Evolutionary conservation across 2,113 vertebrate genomes (phyloP).

Genomic region (Muscicapa adusta): DNA sequence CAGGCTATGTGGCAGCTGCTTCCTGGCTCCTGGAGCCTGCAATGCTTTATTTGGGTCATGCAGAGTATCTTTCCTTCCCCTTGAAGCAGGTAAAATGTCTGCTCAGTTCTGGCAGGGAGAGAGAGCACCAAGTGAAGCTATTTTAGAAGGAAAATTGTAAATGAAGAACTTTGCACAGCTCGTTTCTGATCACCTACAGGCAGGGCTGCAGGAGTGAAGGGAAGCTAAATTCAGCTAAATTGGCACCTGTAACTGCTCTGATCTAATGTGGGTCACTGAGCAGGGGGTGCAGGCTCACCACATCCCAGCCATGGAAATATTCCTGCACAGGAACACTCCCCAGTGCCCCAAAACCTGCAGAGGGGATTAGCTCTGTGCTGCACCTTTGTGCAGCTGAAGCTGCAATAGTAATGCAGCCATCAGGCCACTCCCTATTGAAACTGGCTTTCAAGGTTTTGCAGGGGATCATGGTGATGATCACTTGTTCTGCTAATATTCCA

Average conservation of each 20-base stretch:
- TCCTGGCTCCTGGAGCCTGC: not conserved
- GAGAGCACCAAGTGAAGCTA: not conserved
- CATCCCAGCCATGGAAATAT: not conserved
- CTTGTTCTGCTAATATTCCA: not conserved
- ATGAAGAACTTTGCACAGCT: not conserved
- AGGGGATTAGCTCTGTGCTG: not conserved
- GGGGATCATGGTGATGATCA: not conserved
- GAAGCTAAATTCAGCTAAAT: not conserved
- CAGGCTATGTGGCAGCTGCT: slow-evolving; percentile 49
- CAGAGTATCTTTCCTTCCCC: not conserved
- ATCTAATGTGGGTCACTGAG: not conserved
- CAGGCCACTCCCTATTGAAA: not conserved
- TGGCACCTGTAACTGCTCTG: not conserved
- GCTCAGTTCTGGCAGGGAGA: not conserved
- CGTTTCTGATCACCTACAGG: not conserved
- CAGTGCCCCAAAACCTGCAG: not conserved
- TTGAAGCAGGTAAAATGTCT: slow-evolving; percentile 45
- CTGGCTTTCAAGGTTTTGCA: not conserved
- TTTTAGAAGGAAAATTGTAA: not conserved
- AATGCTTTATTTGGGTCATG: slow-evolving; percentile 35
- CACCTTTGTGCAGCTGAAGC: not conserved
- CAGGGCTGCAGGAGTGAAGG: not conserved
- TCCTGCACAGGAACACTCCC: rapidly evolving
- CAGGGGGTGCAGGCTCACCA: not conserved
- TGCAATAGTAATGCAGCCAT: not conserved